phyloP scores from a whole-genome alignment of 2,888 invertebrate species.

The Cryptus armator region DNA sequence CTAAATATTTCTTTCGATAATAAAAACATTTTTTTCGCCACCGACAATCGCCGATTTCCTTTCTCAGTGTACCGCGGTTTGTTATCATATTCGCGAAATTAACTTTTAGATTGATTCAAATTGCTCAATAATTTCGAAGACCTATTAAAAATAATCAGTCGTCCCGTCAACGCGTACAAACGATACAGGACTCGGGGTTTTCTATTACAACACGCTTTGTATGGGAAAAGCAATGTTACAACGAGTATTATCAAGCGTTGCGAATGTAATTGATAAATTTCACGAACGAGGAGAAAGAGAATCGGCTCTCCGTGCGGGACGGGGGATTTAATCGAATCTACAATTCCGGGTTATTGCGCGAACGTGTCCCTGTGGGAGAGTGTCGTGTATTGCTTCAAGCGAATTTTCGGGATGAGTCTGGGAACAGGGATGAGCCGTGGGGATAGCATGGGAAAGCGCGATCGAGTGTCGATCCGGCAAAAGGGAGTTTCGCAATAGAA shows the following conservation, averaged over 20 bases:
- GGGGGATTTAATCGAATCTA: slow-evolving; percentile 50
- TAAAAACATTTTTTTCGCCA: too few species aligned
- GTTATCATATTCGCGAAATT: too few species aligned
- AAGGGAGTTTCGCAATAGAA: slow-evolving; percentile 45
- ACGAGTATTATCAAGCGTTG: slow-evolving; percentile 16
- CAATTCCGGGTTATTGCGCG: slow-evolving; percentile 54
- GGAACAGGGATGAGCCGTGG: slow-evolving; percentile 34
- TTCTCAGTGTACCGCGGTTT: too few species aligned
- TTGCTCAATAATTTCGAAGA: too few species aligned
- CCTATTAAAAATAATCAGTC: too few species aligned
- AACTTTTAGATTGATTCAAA: too few species aligned
- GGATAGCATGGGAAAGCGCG: slow-evolving; percentile 37
- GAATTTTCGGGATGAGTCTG: slow-evolving; percentile 47
- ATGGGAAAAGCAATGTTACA: too few species aligned
- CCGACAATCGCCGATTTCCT: too few species aligned
- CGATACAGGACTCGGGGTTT: too few species aligned
- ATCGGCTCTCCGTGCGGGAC: background rate
- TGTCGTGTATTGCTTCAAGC: slow-evolving; percentile 51
- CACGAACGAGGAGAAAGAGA: slow-evolving; percentile 28
- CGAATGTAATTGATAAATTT: slow-evolving; percentile 55
- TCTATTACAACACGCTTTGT: too few species aligned
- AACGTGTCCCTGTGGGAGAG: slow-evolving; percentile 23
- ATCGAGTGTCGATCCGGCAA: slow-evolving; percentile 46
- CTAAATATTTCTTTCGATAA: too few species aligned
- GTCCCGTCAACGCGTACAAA: too few species aligned